Conservation (phyloP, 2,888 invertebrate species). For the Lydus trimaculatus region DNA sequence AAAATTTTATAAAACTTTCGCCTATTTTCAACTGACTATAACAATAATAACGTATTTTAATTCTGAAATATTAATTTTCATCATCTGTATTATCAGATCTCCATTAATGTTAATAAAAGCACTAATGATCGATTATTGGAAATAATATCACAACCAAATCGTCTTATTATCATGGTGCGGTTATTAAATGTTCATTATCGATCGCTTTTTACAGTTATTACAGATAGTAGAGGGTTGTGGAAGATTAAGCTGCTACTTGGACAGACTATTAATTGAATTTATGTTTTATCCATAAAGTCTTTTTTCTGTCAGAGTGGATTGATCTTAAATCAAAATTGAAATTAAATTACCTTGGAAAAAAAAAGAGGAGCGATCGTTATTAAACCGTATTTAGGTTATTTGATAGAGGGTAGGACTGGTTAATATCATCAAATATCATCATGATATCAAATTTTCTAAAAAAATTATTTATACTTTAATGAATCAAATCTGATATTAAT, state of each 20-base stretch:
- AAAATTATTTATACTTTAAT: neutral
- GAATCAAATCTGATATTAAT: neutral
- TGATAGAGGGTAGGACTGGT: neutral
- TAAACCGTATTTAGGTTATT: neutral
- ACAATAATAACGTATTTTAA: neutral
- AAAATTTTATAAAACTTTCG: neutral
- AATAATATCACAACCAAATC: neutral
- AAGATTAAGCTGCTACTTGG: neutral
- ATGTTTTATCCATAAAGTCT: neutral
- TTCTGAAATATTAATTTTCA: neutral
- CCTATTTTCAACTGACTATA: neutral
- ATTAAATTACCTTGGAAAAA: neutral
- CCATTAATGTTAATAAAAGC: neutral
- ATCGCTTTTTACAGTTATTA: neutral
- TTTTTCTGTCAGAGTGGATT: neutral
- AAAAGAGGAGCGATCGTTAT: neutral
- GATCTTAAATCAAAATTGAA: neutral
- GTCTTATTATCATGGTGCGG: neutral
- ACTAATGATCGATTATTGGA: neutral
- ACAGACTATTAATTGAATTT: neutral
- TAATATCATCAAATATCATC: neutral
- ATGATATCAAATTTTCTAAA: constrained; percentile 5
- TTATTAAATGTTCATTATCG: neutral
- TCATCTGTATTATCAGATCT: neutral
- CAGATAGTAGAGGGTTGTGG: neutral